Evolutionary conservation across 2,797 vertebrate species (phyloP), one percentile per base, ranked within the genome.

Genomic region (Centropyge bicolor): DNA sequence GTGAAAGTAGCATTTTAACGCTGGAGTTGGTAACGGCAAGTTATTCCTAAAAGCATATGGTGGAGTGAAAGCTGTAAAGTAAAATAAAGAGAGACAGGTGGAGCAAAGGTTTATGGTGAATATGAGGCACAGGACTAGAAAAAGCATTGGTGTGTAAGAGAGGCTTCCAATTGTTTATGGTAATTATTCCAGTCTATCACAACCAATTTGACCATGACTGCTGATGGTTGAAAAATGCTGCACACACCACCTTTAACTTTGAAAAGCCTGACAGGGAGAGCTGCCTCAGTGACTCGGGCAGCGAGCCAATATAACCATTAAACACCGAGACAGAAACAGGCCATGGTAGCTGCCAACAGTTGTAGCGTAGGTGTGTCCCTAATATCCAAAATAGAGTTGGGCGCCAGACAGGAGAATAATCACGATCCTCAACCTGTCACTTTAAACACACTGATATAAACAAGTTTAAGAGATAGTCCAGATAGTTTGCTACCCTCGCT

Each of bases 271-370:
- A 83, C 75, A 83, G 70, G 51, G 17, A 81, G 80, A 73, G 74
- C 84, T 87, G 90, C 88, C 43, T 90, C 85, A 86, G 85, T 85
- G 72, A 84, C 70, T 88, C 40, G 46, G 92, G 91, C 90, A 83
- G 74, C 35, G 77, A 84, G 88, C 90, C 91, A 90, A 83, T 86
- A 65, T 45, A 82, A 79, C 90, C 90, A 91, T 91, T 93, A 92
- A 93, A 86, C 83, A 90, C 76, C 6, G 13, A 84, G 91, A 92
- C 92, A 94, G 89, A 91, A 94, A 91, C 92, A 93, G 91, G 91
- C 92, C 93, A 91, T 64, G 46, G 79, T 70, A 72, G 78, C 91
- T 71, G 87, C 85, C 85, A 91, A 85, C 87, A 86, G 27, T 31
- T 31, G 27, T 31, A 31, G 27, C 27, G 27, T 31, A 31, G 27